Percentiles rank a stretch among this genome's conserved stretches.
These are phyloP conservation scores for Gobio gobio DNA, from an alignment of 2,113 vertebrate genomes.

Conservation along the genomic window DNA sequence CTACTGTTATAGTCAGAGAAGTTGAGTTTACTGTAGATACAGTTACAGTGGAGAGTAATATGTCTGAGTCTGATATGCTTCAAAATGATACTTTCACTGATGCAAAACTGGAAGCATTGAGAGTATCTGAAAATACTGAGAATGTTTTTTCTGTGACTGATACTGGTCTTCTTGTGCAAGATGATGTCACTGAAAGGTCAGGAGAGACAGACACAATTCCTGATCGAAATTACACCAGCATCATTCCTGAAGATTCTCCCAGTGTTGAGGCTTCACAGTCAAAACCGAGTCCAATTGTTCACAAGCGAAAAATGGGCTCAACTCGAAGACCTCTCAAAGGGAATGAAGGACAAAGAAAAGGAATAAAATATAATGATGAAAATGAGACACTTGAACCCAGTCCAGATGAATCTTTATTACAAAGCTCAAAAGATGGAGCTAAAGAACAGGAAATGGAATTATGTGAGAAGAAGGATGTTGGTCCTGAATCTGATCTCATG, in stretches of 20 bases:
- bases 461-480: not conserved
- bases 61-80: not conserved
- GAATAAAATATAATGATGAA: not conserved
- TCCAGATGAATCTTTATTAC: not conserved
- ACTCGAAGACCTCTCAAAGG: not conserved
- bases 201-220: not conserved
- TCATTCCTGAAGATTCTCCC: not conserved
- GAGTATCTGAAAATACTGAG: slow-evolving; percentile 2
- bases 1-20: not conserved
- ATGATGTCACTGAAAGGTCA: not conserved
- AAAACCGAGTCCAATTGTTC: not conserved
- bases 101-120: not conserved
- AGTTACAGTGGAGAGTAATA: too few relatives aligned
- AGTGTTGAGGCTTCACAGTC: not conserved
- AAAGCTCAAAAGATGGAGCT: not conserved
- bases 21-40: not conserved
- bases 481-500: not conserved
- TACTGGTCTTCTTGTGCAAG: not conserved
- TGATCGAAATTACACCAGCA: not conserved
- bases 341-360: not conserved
- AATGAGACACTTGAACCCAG: not conserved
- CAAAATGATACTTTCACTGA: not conserved
- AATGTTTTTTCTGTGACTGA: not conserved
- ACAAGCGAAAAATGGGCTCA: not conserved
- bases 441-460: not conserved